Evolutionary conservation across 1,140 invertebrate species (phyloP), one percentile per base, ranked within the genome.

Genomic region (Lutraria rhynchaena): DNA sequence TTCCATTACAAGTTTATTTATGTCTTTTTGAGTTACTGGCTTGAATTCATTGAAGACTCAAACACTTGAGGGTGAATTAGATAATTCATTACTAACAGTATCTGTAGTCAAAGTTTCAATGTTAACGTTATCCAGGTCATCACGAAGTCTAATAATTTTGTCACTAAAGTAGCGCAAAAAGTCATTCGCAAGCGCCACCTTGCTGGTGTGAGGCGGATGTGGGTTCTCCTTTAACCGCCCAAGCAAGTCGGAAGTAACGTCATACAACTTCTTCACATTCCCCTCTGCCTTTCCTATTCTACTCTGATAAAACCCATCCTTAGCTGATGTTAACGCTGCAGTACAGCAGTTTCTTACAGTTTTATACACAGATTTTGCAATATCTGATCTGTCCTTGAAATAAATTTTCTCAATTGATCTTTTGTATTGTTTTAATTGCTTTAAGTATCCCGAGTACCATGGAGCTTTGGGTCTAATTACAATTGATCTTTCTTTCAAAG

Each of bases 371-470:
- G n/a, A n/a, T n/a, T n/a, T n/a, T n/a, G n/a, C n/a, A n/a, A n/a
- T n/a, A n/a, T n/a, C n/a, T n/a, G n/a, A n/a, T n/a, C n/a, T n/a
- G n/a, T n/a, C n/a, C n/a, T n/a, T n/a, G n/a, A n/a, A n/a, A n/a
- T 9, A 44, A 22, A 44, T 37, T 41, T 11, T 46, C 41, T 67
- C 63, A 9, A 67, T 44, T 17, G 63, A 41, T 46, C 22, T 4
- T 67, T 67, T 67, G n/a, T n/a, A n/a, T n/a, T n/a, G n/a, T n/a
- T n/a, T n/a, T n/a, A n/a, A n/a, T n/a, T n/a, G n/a, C n/a, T n/a
- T n/a, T n/a, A n/a, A n/a, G n/a, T n/a, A n/a, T n/a, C n/a, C n/a
- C 37, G 63, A 41, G 22, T 67, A 67, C 63, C 35, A 67, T 67
- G 35, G 63, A 29, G 33, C 27, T 7, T 61, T 61, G 11, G 58